Evolutionary conservation across 2,888 invertebrate genomes (phyloP), one percentile per base, ranked within the genome.

Genomic region (Ophion ventricosus): DNA sequence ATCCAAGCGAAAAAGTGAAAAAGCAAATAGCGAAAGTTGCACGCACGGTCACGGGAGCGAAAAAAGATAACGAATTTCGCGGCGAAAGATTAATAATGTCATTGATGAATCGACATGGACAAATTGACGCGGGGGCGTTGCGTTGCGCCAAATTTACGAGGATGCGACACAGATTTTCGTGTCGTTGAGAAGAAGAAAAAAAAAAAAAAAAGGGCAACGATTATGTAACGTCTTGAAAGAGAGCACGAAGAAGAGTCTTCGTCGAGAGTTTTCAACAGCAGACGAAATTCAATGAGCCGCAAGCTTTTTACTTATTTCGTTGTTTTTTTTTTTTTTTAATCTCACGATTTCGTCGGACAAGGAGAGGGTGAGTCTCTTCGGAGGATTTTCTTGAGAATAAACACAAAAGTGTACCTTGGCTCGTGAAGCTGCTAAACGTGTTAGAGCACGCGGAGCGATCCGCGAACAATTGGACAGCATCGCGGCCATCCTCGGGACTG

Each of bases 391-490:
- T 8, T 59, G 25, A 17, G 14, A 70, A 23, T 59, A 69, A 59
- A 82, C 57, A 59, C 11, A 49, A 17, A 79, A 87, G 91, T 87
- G 91, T 87, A 93, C 93, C 92, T 91, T 91, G 70, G 90, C 89
- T 86, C 90, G 92, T 26, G 90, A 89, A 76, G 90, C 87, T 84
- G 90, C 90, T 87, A 92, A 84, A 66, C 91, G 92, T 85, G 90
- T 90, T 78, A 93, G 87, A 67, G 88, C 88, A 85, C 92, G 92
- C 80, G 93, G 92, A 80, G 89, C 90, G 81, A 91, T 85, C 88
- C 93, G 92, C 89, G 92, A 90, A 89, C 91, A 93, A 85, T 92
- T 92, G 89, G 92, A 92, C 89, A 93, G 89, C 90, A 93, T 92
- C 89, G 91, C 92, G 90, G 90, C 90, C 91, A 92, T 92, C 91